Evolutionary conservation across 37 sponge, comb jelly and placozoan genomes (phyloP).

Genomic region (Agelas oroides): DNA sequence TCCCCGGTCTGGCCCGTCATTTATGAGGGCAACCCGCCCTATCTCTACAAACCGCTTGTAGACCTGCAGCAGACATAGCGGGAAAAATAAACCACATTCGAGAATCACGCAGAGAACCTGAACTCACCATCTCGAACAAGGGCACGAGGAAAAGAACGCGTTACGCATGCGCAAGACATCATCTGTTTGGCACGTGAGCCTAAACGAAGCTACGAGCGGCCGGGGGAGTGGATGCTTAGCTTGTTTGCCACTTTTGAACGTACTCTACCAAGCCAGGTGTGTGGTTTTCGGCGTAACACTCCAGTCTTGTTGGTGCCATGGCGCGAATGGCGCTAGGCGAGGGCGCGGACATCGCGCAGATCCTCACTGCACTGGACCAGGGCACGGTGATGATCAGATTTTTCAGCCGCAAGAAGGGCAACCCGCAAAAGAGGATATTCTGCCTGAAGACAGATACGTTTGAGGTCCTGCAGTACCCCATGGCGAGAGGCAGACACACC

Average conservation of each 20-base stretch:
- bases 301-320: neutral
- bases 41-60: conserved; percentile 93
- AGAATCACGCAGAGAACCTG: neutral
- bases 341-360: conserved; percentile 52
- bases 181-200: neutral
- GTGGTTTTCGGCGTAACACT: too few species aligned
- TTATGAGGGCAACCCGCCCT: conserved; percentile 90
- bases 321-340: conserved; percentile 9
- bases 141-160: conserved; percentile 19
- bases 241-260: too few species aligned
- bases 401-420: conserved; percentile 35
- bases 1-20: conserved; percentile 77
- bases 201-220: too few species aligned
- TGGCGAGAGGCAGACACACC: conserved; percentile 23
- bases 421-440: conserved; percentile 72
- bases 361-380: conserved; percentile 67
- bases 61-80: conserved; percentile 63
- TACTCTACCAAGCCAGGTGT: too few species aligned
- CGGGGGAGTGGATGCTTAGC: too few species aligned
- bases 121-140: neutral
- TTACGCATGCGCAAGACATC: conserved; percentile 31
- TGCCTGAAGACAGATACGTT: conserved; percentile 72
- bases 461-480: conserved; percentile 78
- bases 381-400: conserved; percentile 82
- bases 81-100: neutral